These are phyloP conservation scores for Gari tellinella DNA, from an alignment of 2,888 invertebrate species.

Conservation along the genomic window DNA sequence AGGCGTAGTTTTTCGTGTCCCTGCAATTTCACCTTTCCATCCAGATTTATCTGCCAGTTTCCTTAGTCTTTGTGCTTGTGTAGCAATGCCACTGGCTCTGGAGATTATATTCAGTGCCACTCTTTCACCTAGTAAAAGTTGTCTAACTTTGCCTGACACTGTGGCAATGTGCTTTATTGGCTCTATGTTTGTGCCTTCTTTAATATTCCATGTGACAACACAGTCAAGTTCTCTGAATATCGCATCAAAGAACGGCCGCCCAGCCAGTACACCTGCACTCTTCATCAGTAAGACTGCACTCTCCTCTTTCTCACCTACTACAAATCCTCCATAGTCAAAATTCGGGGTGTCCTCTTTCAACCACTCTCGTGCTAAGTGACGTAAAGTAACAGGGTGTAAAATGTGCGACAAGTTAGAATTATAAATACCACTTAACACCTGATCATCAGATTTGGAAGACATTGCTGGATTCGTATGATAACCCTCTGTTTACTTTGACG, in stretches of 20 bases:
- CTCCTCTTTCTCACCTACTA: constrained; percentile 82
- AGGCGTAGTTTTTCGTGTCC: constrained; percentile 85
- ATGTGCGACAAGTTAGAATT: constrained; percentile 64
- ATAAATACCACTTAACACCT: constrained; percentile 56
- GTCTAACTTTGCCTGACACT: constrained; percentile 82
- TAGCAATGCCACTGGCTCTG: constrained; percentile 84
- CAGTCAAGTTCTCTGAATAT: constrained; percentile 83
- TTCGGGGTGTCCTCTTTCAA: constrained; percentile 82
- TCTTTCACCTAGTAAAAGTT: constrained; percentile 84
- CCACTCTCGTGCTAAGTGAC: constrained; percentile 80
- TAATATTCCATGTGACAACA: constrained; percentile 78
- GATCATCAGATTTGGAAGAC: constrained; percentile 31
- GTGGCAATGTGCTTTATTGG: constrained; percentile 78
- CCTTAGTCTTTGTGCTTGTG: constrained; percentile 73
- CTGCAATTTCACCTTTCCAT: constrained; percentile 84
- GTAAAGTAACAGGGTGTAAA: constrained; percentile 82
- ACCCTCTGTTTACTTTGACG: no score
- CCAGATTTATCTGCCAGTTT: constrained; percentile 63
- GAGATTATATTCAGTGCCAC: constrained; percentile 84
- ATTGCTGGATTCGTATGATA: constrained; percentile 8
- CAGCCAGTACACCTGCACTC: constrained; percentile 83
- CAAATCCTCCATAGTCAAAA: constrained; percentile 83
- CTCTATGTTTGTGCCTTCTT: constrained; percentile 79
- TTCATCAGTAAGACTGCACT: constrained; percentile 79
- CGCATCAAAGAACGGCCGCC: constrained; percentile 84